A percentile compares a stretch with the other conserved stretches of the same genome.
phyloP scores from a whole-genome alignment of 1,140 invertebrate genomes.

The Meteorus sp. region DNA sequence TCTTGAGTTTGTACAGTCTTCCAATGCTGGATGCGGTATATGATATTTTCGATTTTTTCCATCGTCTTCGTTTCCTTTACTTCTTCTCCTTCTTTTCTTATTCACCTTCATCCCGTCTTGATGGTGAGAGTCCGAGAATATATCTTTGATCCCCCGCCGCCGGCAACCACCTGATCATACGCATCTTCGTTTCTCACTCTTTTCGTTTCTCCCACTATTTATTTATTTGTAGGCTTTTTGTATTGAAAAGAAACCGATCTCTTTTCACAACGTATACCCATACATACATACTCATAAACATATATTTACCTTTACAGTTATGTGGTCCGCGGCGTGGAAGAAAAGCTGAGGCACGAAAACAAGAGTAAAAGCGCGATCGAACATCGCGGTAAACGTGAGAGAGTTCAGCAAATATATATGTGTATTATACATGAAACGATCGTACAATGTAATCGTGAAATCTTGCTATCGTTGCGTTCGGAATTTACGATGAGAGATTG shows the following conservation, averaged over 20 bases:
- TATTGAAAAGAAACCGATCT: constrained; percentile 42
- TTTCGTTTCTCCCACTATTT: constrained; percentile 13
- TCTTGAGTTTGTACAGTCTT: constrained; percentile 8
- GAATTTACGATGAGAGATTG: constrained; percentile 19
- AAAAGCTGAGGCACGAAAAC: constrained; percentile 6
- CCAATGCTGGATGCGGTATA: constrained; percentile 25
- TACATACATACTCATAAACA: background rate
- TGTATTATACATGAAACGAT: background rate
- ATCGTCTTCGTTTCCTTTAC: constrained; percentile 20
- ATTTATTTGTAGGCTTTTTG: too few species aligned
- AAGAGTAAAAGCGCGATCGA: background rate
- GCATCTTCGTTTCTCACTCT: constrained; percentile 1
- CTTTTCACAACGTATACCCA: constrained; percentile 11
- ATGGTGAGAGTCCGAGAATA: constrained; percentile 19
- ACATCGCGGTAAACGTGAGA: background rate
- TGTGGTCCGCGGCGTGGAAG: background rate
- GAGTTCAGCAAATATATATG: background rate
- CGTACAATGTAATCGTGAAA: constrained; percentile 22
- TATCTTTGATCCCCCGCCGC: constrained; percentile 47
- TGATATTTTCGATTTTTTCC: constrained; percentile 40
- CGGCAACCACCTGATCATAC: constrained; percentile 45
- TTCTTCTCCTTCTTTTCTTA: constrained; percentile 17
- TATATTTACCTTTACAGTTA: background rate
- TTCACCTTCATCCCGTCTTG: background rate
- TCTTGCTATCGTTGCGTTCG: constrained; percentile 12